Conservation (phyloP, 2,888 invertebrate species). For the Gymnocheta viridis region DNA sequence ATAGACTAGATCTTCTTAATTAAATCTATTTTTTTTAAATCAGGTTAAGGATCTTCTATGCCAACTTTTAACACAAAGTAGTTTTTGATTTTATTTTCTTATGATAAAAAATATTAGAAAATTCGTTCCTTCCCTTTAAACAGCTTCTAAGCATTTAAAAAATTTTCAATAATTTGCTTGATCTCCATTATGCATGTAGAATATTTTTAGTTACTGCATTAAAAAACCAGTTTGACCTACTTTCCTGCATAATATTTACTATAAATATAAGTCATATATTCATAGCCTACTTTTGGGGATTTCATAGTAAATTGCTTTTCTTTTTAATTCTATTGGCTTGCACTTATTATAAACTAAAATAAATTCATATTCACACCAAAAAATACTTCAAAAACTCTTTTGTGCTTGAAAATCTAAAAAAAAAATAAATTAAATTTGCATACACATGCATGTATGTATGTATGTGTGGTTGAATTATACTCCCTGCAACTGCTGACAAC, state of each 20-base stretch:
- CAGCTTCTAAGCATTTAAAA: not conserved
- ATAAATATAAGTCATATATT: conserved; percentile 13
- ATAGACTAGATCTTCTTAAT: too few relatives aligned
- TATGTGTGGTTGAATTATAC: too few relatives aligned
- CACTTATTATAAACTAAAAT: conserved; percentile 5
- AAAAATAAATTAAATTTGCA: conserved; percentile 24
- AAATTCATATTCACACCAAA: conserved; percentile 15
- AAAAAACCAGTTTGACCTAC: not conserved
- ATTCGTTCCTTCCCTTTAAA: not conserved
- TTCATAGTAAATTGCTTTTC: not conserved
- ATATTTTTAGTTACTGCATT: not conserved
- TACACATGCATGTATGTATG: not conserved
- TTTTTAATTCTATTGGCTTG: conserved; percentile 12
- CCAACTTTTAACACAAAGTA: not conserved
- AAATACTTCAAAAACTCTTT: not conserved
- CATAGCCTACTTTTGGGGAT: conserved; percentile 33
- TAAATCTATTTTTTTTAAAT: not conserved
- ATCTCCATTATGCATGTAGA: not conserved
- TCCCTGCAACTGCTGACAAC: conserved; percentile 1
- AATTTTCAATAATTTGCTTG: conserved; percentile 19
- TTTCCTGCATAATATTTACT: conserved; percentile 12
- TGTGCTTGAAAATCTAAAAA: not conserved
- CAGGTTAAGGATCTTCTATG: not conserved
- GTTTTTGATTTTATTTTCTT: not conserved
- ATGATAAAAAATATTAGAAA: not conserved